Evolutionary conservation across 2,113 vertebrate genomes (phyloP), one percentile per base, ranked within the genome.

Genomic region (Catagonus wagneri): DNA sequence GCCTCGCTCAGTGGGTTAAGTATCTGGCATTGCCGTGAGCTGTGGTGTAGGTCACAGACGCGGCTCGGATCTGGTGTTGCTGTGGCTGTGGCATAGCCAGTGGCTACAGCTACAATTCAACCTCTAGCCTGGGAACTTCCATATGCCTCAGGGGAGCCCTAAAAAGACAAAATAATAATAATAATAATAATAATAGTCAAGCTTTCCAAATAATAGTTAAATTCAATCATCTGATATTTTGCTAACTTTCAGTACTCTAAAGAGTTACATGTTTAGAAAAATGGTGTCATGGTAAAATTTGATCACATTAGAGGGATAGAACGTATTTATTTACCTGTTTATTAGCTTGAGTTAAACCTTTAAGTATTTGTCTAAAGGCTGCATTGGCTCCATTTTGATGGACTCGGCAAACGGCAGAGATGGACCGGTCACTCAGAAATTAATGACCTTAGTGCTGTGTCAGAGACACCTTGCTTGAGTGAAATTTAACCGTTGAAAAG

Each of bases 171-270:
- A 44, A 44, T 6, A 44, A 44, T 6, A 44, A 44, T n/a, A n/a
- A n/a, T n/a, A n/a, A n/a, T n/a, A n/a, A n/a, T n/a, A n/a, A n/a
- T n/a, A n/a, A n/a, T n/a, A n/a, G n/a, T n/a, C n/a, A n/a, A n/a
- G n/a, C n/a, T n/a, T n/a, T n/a, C n/a, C n/a, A n/a, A 20, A 27
- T 80, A 89, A 54, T 63, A 89, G n/a, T 58, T 63, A 63, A 94
- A 65, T 68, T 61, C 27, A 54, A 5, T 54, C 17, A 11, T 94
- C 54, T 83, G 54, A 50, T 52, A 44, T 52, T 76, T 72, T 44
- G 7, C 23, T 79, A 3, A 63, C 25, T 85, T 69, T 84, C 8
- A 29, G 17, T 14, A 54, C 36, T 71, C 25, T 76, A 78, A 83
- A 61, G 27, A 60, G 68, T 68, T 83, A 50, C 3, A 27, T 0